A percentile compares a stretch with the other conserved stretches of the same genome.
phyloP scores from a whole-genome alignment of 2,113 vertebrate species.

The Ceyx margarethae region DNA sequence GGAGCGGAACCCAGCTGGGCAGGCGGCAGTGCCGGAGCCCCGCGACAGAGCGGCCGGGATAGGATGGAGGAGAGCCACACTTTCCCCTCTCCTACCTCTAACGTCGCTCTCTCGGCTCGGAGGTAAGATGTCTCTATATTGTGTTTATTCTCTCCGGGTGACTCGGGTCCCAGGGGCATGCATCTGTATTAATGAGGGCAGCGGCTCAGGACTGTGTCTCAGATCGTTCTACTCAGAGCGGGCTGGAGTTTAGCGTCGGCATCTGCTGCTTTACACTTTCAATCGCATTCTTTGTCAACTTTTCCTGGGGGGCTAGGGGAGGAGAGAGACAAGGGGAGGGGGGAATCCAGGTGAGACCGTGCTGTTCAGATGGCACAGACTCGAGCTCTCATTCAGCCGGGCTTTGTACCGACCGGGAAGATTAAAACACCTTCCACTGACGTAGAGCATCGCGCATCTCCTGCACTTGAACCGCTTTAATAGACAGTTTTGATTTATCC shows the following conservation, averaged over 20 bases:
- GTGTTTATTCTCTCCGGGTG: constrained; percentile 58
- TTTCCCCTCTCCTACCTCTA: constrained; percentile 44
- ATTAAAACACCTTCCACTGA: not conserved
- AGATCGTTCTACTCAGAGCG: not conserved
- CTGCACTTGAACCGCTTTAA: not conserved
- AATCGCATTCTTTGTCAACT: constrained; percentile 19
- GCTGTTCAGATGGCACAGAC: not conserved
- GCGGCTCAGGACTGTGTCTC: not conserved
- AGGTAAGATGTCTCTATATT: constrained; percentile 68
- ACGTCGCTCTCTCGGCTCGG: constrained; percentile 30
- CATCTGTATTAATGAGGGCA: not conserved
- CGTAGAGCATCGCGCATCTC: not conserved
- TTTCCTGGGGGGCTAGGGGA: not conserved
- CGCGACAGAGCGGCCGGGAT: constrained; percentile 34
- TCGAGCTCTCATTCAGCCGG: not conserved
- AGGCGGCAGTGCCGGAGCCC: constrained; percentile 53
- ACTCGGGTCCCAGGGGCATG: not conserved
- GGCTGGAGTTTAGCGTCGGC: not conserved
- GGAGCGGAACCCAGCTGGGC: constrained; percentile 59
- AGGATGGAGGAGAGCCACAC: constrained; percentile 30
- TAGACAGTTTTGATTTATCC: constrained; percentile 28
- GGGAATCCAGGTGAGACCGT: not conserved
- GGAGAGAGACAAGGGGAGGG: not conserved
- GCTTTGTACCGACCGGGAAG: not conserved
- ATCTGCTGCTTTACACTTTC: not conserved